Conservation (phyloP, 2,113 vertebrate genomes). For the Pipa parva region DNA sequence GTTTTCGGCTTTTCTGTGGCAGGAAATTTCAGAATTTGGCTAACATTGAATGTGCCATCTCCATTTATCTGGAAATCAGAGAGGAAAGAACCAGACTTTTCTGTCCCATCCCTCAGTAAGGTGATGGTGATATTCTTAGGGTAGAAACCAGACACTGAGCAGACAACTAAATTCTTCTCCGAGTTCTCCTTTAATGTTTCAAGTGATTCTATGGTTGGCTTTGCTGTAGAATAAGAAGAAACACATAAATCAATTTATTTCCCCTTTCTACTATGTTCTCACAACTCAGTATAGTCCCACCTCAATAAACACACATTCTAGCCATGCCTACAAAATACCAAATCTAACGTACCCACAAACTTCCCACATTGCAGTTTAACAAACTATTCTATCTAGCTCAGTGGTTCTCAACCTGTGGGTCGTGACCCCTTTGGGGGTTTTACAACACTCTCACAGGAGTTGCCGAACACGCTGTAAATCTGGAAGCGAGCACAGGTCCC, state of each 20-base stretch:
- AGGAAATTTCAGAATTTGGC: neutral
- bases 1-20: neutral
- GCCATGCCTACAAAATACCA: no score
- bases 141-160: conserved; percentile 8
- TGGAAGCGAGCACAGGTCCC: no score
- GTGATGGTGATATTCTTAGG: neutral
- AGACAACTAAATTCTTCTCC: neutral
- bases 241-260: neutral
- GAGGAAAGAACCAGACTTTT: neutral
- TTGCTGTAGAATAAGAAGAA: neutral
- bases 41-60: conserved; percentile 12
- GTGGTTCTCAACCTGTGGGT: no score
- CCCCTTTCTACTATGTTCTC: neutral
- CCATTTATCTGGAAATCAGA: neutral
- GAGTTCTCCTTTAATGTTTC: neutral
- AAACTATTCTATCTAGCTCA: no score
- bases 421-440: no score
- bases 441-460: no score
- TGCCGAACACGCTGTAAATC: no score
- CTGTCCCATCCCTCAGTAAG: neutral
- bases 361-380: no score
- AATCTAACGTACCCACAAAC: no score
- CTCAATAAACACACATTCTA: no score
- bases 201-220: neutral
- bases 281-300: no score